Evolutionary conservation across 2,113 vertebrate species (phyloP), one percentile per base, ranked within the genome.

Genomic region (Ellobius talpinus): DNA sequence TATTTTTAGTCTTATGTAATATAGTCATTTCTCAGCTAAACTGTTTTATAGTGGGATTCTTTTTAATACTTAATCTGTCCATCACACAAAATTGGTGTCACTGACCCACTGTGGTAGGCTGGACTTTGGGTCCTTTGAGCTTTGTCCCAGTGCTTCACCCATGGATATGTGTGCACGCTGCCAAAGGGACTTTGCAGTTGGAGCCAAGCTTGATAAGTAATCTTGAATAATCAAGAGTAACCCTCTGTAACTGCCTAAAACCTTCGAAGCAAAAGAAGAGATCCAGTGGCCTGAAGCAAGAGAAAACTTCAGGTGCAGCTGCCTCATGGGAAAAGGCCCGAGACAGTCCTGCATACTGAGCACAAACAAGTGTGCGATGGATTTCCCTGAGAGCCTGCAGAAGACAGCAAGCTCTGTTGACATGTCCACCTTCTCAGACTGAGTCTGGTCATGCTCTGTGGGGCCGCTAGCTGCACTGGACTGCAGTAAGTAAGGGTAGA

Each of bases 381-480:
- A 3, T 23, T 65, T 84, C 4, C 23, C 72, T 10, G 8, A 55
- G 50, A 23, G 5, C n/a, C 5, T 63, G 13, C 0, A 7, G 1
- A 36, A 33, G 92, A 58, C 29, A 24, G 11, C 7, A 5, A 26
- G 39, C 45, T 11, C 23, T 12, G 24, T 36, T 1, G 6, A 23
- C 9, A 7, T 29, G 9, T 4, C 19, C 3, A 45, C 3, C 33
- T 74, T 24, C 50, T 65, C 55, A 23, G 31, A 50, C 76, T 47
- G 82, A 68, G 3, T 14, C 52, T 0, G 16, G n/a, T 31, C 7
- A 0, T 10, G 0, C 63, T 19, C 16, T 2, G 1, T 61, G 16
- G 6, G 50, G 3, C 26, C 31, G 4, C 39, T 3, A 13, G 5
- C 8, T 26, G 0, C 0, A 2, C 55, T 5, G 4, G 5, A 0